Evolutionary conservation across 1,140 invertebrate species (phyloP).

Genomic region (Platorchestia sp.): DNA sequence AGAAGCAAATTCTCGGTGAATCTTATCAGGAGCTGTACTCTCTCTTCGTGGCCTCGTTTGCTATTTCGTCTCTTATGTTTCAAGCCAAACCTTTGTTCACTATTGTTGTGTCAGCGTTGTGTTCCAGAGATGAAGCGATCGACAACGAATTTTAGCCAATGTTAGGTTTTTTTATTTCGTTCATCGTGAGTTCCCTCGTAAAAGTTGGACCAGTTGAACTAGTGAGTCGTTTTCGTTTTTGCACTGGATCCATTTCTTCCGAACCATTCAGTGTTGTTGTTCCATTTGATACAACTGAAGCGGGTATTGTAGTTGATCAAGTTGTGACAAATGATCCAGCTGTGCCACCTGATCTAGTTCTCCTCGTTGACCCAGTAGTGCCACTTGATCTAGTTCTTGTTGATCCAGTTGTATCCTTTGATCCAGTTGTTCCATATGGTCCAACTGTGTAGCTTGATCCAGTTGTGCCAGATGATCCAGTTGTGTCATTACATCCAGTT

Average conservation of each 20-base stretch:
- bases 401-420: not conserved
- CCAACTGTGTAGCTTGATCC: not conserved
- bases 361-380: not conserved
- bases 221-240: too few species aligned
- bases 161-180: not conserved
- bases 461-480: too few species aligned
- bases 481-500: too few species aligned
- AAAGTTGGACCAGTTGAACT: too few species aligned
- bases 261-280: not conserved
- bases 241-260: not conserved
- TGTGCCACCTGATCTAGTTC: not conserved
- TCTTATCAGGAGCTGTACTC: too few species aligned
- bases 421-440: not conserved
- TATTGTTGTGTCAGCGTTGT: not conserved
- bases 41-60: too few species aligned
- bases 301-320: not conserved
- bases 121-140: not conserved
- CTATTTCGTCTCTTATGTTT: not conserved
- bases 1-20: too few species aligned
- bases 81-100: not conserved
- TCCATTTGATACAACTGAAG: not conserved
- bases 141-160: not conserved
- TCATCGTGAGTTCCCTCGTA: too few species aligned
- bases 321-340: not conserved
- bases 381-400: not conserved